Conservation (phyloP, 1,140 invertebrate genomes). For the Drosophila subpulchrella region DNA sequence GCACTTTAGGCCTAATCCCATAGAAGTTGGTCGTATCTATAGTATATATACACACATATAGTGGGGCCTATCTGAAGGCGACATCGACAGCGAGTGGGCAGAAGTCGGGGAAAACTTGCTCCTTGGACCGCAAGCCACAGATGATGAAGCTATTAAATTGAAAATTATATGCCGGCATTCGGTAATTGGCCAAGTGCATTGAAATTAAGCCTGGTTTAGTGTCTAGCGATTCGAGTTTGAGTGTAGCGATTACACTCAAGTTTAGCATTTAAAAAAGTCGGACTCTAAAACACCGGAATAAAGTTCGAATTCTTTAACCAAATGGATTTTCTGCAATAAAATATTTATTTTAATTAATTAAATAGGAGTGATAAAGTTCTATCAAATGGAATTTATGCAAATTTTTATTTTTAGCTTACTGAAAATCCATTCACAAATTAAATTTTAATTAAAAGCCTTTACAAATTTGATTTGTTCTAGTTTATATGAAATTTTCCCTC, state of each 20-base stretch:
- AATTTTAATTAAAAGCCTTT: too few relatives aligned
- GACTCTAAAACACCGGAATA: background rate
- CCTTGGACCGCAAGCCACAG: conserved; percentile 19
- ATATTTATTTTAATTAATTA: background rate
- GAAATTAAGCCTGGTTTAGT: conserved; percentile 62
- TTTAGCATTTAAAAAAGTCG: conserved; percentile 26
- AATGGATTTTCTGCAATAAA: background rate
- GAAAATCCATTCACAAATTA: too few relatives aligned
- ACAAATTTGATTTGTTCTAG: too few relatives aligned
- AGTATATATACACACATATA: background rate
- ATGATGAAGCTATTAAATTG: conserved; percentile 79
- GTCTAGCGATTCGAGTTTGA: conserved; percentile 22
- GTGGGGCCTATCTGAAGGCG: conserved; percentile 20
- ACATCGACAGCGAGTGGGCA: conserved; percentile 26
- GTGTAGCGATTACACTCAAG: conserved; percentile 27
- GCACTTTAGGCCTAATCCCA: conserved; percentile 51
- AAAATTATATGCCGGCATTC: conserved; percentile 71
- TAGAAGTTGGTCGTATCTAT: background rate
- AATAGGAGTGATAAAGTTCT: too few relatives aligned
- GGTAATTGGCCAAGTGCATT: conserved; percentile 73
- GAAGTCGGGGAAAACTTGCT: conserved; percentile 43
- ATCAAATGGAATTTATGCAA: too few relatives aligned
- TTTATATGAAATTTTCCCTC: too few relatives aligned
- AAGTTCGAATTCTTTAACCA: conserved; percentile 1
- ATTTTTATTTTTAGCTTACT: too few relatives aligned